These are phyloP conservation scores for Zaprionus taronus DNA, from an alignment of 1,140 invertebrate species.

Conservation along the genomic window DNA sequence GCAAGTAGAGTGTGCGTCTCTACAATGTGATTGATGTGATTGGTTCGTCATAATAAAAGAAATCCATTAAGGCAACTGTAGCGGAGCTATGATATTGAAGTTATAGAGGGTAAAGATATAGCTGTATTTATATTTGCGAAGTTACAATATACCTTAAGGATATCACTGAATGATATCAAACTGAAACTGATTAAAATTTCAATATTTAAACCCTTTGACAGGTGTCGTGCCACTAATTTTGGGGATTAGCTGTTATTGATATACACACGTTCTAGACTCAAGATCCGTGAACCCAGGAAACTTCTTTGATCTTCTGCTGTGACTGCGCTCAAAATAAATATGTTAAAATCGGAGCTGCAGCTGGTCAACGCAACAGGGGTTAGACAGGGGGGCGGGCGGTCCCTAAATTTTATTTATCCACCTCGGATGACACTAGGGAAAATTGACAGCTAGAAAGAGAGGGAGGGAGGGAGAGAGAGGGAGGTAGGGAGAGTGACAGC, in stretches of 20 bases:
- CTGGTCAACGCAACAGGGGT: conserved; percentile 55
- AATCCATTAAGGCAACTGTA: not conserved
- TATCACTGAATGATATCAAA: too few species aligned
- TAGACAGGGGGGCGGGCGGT: conserved; percentile 24
- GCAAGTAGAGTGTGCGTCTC: not conserved
- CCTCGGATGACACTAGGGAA: conserved; percentile 57
- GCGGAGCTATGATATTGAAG: not conserved
- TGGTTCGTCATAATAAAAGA: not conserved
- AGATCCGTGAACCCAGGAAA: conserved; percentile 1
- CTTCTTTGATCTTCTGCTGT: conserved; percentile 32
- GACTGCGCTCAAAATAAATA: conserved; percentile 40
- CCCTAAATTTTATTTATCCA: conserved; percentile 55
- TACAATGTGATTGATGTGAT: not conserved
- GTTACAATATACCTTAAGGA: too few species aligned
- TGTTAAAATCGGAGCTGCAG: conserved; percentile 34
- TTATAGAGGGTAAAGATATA: not conserved
- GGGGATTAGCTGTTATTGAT: conserved; percentile 13
- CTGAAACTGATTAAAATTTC: not conserved
- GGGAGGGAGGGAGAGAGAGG: not conserved
- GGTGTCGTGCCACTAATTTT: not conserved
- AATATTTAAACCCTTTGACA: not conserved
- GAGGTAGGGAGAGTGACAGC: conserved; percentile 52
- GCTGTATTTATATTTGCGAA: too few species aligned
- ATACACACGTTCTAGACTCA: not conserved
- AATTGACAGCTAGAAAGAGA: conserved; percentile 28